phyloP scores from a whole-genome alignment of 2,113 vertebrate species.

The Oryzias celebensis region DNA sequence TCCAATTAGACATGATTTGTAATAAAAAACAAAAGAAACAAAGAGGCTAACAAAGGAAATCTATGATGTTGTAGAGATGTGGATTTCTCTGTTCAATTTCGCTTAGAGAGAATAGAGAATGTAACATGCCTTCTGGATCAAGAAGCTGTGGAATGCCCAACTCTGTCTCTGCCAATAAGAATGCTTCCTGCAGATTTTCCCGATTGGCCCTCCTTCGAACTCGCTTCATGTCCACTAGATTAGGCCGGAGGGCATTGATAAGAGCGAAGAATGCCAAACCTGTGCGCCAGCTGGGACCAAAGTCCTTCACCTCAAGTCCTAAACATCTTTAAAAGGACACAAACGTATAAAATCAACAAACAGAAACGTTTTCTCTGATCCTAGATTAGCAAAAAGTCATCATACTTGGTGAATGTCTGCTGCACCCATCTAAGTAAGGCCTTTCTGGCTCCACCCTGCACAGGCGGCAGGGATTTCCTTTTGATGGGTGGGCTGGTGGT shows the following conservation, averaged over 20 bases:
- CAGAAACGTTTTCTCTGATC: background rate
- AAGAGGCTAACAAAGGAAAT: background rate
- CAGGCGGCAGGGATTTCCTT: slow-evolving; percentile 84
- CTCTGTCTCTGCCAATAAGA: slow-evolving; percentile 87
- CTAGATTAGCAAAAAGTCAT: background rate
- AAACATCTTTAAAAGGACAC: slow-evolving; percentile 72
- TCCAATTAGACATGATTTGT: background rate
- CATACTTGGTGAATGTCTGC: slow-evolving; percentile 90
- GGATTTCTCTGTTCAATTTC: background rate
- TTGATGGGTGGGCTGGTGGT: slow-evolving; percentile 90
- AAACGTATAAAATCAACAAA: slow-evolving; percentile 11
- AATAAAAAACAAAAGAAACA: background rate
- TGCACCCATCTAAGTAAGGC: slow-evolving; percentile 96
- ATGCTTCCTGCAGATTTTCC: slow-evolving; percentile 93
- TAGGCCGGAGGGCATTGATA: slow-evolving; percentile 89
- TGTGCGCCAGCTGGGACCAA: slow-evolving; percentile 92
- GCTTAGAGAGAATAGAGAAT: slow-evolving; percentile 1
- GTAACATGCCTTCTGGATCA: slow-evolving; percentile 90
- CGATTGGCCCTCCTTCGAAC: slow-evolving; percentile 82
- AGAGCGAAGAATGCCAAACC: slow-evolving; percentile 92
- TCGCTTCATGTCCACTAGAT: slow-evolving; percentile 89
- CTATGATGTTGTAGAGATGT: background rate
- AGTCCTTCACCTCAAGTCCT: slow-evolving; percentile 93
- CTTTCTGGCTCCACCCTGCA: slow-evolving; percentile 90
- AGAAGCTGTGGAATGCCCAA: slow-evolving; percentile 92